Conservation (phyloP, 1,140 invertebrate species). For the Meloidogyne floridensis region DNA sequence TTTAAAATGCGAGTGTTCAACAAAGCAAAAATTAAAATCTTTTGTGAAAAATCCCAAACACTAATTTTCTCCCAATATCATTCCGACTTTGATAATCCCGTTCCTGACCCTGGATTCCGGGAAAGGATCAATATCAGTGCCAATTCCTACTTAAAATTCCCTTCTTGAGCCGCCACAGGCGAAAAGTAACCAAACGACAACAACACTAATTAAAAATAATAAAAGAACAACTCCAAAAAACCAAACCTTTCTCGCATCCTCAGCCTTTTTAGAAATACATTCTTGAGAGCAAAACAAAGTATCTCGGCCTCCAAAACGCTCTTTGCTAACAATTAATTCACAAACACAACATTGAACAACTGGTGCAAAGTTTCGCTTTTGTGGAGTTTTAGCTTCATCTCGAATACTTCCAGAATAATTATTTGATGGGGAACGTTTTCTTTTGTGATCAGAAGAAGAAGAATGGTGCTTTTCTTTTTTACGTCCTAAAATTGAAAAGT, state of each 20-base stretch:
- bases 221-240: not conserved
- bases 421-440: not conserved
- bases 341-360: constrained; percentile 21
- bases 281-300: constrained; percentile 17
- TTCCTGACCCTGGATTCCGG: too few species aligned
- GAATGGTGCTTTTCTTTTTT: not conserved
- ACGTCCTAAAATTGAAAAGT: not conserved
- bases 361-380: constrained; percentile 22
- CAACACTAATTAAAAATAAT: not conserved
- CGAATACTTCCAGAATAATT: constrained; percentile 12
- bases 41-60: too few species aligned
- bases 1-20: too few species aligned
- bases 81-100: too few species aligned
- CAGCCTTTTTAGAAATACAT: constrained; percentile 18
- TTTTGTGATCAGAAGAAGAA: not conserved
- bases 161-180: too few species aligned
- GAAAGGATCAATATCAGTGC: too few species aligned
- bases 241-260: constrained; percentile 14
- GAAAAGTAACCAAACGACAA: too few species aligned
- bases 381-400: not conserved
- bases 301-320: constrained; percentile 15
- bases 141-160: too few species aligned
- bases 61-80: too few species aligned
- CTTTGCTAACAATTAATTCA: constrained; percentile 18
- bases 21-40: too few species aligned